Evolutionary conservation across 2,888 invertebrate genomes (phyloP).

Genomic region (Leucophenga montana): DNA sequence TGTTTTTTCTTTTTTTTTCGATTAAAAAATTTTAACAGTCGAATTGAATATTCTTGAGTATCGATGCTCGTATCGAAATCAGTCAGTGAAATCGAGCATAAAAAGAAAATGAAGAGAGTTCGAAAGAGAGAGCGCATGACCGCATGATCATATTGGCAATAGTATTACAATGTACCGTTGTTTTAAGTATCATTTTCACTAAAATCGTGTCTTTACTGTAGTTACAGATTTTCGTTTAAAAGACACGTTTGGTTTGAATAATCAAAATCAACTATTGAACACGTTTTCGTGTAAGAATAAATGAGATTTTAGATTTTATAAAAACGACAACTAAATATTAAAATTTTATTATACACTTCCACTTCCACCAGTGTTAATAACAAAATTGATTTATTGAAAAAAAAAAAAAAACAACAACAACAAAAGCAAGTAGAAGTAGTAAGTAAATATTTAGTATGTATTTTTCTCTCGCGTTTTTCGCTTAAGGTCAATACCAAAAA

Average conservation of each 20-base stretch:
- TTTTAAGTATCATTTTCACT: slow-evolving; percentile 2
- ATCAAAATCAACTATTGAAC: not conserved
- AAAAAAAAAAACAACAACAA: not conserved
- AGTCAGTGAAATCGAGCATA: slow-evolving; percentile 45
- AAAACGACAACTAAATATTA: not conserved
- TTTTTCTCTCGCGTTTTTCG: slow-evolving; percentile 1
- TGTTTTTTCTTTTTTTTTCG: too few species aligned
- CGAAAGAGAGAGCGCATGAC: too few species aligned
- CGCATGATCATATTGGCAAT: too few species aligned
- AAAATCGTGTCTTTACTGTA: slow-evolving; percentile 20
- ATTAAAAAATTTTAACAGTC: too few species aligned
- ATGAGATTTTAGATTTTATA: not conserved
- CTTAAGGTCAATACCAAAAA: slow-evolving; percentile 24
- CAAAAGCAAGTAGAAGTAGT: not conserved
- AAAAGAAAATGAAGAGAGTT: too few species aligned
- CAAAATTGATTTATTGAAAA: not conserved
- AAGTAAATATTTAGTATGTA: not conserved
- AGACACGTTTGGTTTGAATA: not conserved
- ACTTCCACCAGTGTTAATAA: too few species aligned
- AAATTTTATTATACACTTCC: not conserved
- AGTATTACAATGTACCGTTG: too few species aligned
- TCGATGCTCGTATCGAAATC: slow-evolving; percentile 42
- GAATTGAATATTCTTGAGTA: too few species aligned
- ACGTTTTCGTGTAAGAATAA: slow-evolving; percentile 6
- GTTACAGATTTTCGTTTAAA: not conserved